Base-by-base conservation (phyloP, 2,888 invertebrate species). In the Silvanus unidentatus region DNA sequence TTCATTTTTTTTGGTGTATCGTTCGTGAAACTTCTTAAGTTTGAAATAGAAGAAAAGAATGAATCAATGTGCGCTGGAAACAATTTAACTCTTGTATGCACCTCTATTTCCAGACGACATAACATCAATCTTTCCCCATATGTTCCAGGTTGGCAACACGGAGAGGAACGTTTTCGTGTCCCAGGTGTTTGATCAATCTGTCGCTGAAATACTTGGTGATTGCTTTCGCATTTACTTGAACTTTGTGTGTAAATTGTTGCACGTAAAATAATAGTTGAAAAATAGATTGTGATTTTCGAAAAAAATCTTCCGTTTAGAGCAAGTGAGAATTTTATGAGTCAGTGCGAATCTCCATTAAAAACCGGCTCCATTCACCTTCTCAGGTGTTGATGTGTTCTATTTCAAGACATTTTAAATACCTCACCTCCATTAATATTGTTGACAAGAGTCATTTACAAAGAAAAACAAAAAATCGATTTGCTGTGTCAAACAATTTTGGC, bases 141-240 rank as follows among this genome's bases (percentile, higher is more conserved):
- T 58, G 59, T 55, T 57, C 57, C 10, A 58, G 57, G 58, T 58
- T 49, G 57, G 50, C 55, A 54, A 53, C 52, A 54, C 53, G 57
- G 52, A 46, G 43, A 41, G 16, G 22, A 22, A 22, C 22, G 8
- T 22, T 22, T 22, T 22, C 16, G 56, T 54, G 62, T 57, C 60
- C 58, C 62, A 62, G 62, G 62, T 62, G 62, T 62, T 62, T 62
- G 62, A 62, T 62, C 62, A 62, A 59, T 59, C 60, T 59, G 60
- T 55, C 58, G 56, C 56, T 61, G 55, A 57, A 61, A 60, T 55
- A 57, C 53, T 53, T 53, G 51, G 55, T 59, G 59, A 60, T 61
- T 61, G 61, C 58, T 59, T 58, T 49, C 47, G 52, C 47, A 44
- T 44, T 44, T 40, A 6, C 49, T 43, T 48, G 45, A 49, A 46